Evolutionary conservation across 2,888 invertebrate genomes (phyloP), one percentile per base, ranked within the genome.

Genomic region (Tridacna crocea): DNA sequence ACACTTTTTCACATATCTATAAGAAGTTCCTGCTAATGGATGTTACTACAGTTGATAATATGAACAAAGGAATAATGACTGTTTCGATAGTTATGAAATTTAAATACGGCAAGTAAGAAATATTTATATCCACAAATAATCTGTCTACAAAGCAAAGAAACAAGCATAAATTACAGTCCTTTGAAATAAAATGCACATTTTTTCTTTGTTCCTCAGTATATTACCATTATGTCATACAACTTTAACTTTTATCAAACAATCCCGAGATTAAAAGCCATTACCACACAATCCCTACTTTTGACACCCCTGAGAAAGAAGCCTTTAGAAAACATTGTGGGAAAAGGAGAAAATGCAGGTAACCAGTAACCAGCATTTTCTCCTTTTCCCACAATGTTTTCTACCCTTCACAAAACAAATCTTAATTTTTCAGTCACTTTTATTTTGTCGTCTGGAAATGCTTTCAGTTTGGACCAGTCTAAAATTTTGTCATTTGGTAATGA

Each of bases 271-370:
- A 36, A 36, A n/a, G n/a, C n/a, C 61, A 11, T 61, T 61, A 15
- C 61, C 12, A 61, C n/a, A n/a, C n/a, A n/a, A n/a, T n/a, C n/a
- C n/a, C n/a, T n/a, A n/a, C n/a, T n/a, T n/a, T n/a, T n/a, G n/a
- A n/a, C n/a, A n/a, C n/a, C 17, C 17, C 61, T 10, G 13, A 11
- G 12, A n/a, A 15, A 61, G 61, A n/a, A 10, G 61, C 17, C 61
- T 61, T n/a, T 61, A 11, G 61, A 61, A 61, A n/a, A 61, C 61
- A 61, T n/a, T 15, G 61, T 10, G 61, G 17, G 13, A 61, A 61
- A 61, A 11, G 61, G 13, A 15, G 22, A 61, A 22, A 22, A n/a
- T n/a, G n/a, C n/a, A n/a, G n/a, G n/a, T n/a, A n/a, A n/a, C n/a
- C n/a, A n/a, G n/a, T n/a, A n/a, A 61, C 11, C 10, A 61, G 61